phyloP scores from a whole-genome alignment of 2,888 invertebrate species.

The Tachina lurida region DNA sequence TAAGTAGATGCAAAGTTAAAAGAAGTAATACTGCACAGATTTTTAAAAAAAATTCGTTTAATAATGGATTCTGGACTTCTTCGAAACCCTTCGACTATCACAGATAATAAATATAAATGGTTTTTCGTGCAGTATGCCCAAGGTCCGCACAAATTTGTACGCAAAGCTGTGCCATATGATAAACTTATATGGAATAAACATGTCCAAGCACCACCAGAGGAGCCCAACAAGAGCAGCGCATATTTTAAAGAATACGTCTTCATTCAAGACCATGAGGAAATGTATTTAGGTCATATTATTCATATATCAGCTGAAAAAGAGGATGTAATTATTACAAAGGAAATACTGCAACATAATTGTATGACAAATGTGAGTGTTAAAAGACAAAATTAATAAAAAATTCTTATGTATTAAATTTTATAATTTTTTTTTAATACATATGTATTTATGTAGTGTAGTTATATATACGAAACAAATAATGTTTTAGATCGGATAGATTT shows the following conservation, averaged over 20 bases:
- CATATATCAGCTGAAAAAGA: constrained; percentile 8
- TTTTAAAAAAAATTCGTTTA: too few relatives aligned
- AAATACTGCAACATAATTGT: neutral
- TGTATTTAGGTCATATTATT: constrained; percentile 44
- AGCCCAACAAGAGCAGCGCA: too few relatives aligned
- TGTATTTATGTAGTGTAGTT: neutral
- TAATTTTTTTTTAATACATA: constrained; percentile 4
- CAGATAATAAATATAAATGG: constrained; percentile 36
- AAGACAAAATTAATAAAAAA: neutral
- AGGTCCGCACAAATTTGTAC: constrained; percentile 19
- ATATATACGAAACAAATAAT: neutral
- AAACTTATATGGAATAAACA: constrained; percentile 36
- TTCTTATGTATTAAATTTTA: neutral
- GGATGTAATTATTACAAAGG: neutral
- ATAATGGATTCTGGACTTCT: neutral
- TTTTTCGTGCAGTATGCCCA: constrained; percentile 51
- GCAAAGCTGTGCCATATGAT: constrained; percentile 31
- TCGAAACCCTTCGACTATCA: neutral
- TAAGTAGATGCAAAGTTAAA: neutral
- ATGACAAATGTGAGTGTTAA: constrained; percentile 9
- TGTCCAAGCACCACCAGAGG: neutral
- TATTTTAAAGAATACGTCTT: constrained; percentile 18
- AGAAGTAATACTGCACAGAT: too few relatives aligned
- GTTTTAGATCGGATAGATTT: constrained; percentile 30
- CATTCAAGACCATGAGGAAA: constrained; percentile 21